A percentile compares a stretch with the other conserved stretches of the same genome.
phyloP scores from a whole-genome alignment of 2,797 vertebrate genomes.

The Sus cebifrons region DNA sequence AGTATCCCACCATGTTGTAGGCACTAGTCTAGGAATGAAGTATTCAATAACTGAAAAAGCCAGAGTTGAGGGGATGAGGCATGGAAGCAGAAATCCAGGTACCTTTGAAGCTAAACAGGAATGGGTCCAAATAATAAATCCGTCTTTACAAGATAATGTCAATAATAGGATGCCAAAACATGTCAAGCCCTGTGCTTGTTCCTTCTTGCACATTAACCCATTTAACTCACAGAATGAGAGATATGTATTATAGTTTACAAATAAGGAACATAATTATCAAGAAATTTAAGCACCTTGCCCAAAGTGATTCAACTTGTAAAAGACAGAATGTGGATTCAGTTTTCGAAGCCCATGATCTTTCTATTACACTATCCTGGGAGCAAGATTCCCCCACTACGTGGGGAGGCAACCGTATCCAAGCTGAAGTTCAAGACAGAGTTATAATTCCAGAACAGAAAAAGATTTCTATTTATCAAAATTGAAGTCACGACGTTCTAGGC shows the following conservation, averaged over 20 bases:
- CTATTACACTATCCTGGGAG: not conserved
- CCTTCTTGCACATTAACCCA: not conserved
- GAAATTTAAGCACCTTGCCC: not conserved
- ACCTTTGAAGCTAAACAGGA: not conserved
- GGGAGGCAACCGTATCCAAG: not conserved
- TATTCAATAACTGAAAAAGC: not conserved
- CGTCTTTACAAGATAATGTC: not conserved
- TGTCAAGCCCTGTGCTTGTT: not conserved
- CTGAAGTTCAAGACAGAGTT: not conserved
- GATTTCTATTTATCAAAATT: not conserved
- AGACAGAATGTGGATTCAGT: not conserved
- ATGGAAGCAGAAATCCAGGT: not conserved
- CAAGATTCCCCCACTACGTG: not conserved
- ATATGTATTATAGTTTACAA: slow-evolving; percentile 2
- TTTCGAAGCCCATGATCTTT: not conserved
- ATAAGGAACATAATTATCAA: not conserved
- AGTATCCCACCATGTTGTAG: not conserved
- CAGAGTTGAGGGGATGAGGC: not conserved
- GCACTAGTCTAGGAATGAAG: not conserved
- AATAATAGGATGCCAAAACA: not conserved
- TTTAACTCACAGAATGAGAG: not conserved
- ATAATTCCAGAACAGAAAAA: not conserved
- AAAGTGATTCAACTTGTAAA: not conserved
- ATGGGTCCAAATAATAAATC: slow-evolving; percentile 3
- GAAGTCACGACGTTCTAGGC: not conserved